Evolutionary conservation across 35 echinoderm and acorn worm genomes (phyloP).

Genomic region (Apostichopus californicus): DNA sequence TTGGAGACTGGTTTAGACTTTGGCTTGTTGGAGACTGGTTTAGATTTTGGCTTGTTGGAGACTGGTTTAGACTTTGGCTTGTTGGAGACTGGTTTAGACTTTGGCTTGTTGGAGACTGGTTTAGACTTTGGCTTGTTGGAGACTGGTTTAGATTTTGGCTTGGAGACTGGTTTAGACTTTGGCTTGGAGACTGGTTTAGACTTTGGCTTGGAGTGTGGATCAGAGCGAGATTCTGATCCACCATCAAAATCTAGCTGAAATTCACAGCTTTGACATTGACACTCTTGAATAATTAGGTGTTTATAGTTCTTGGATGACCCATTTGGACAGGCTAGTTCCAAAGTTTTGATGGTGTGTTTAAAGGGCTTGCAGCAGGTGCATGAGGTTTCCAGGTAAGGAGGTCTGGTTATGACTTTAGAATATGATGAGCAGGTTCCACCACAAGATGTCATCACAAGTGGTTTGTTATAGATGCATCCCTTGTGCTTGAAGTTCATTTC

Average conservation of each 20-base stretch:
- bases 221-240: too few species aligned
- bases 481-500: not conserved
- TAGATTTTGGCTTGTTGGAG: too few species aligned
- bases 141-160: too few species aligned
- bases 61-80: too few species aligned
- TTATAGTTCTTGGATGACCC: not conserved
- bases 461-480: not conserved
- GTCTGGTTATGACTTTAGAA: not conserved
- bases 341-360: not conserved
- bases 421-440: conserved; percentile 18
- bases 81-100: too few species aligned
- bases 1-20: too few species aligned
- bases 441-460: conserved; percentile 37
- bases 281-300: conserved; percentile 22
- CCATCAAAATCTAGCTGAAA: not conserved
- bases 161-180: too few species aligned
- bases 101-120: too few species aligned
- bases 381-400: conserved; percentile 9
- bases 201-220: too few species aligned
- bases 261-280: conserved; percentile 20
- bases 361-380: conserved; percentile 48
- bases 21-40: too few species aligned
- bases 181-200: too few species aligned
- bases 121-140: too few species aligned
- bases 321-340: conserved; percentile 11